These are phyloP conservation scores for Capitulum mitella DNA, from an alignment of 2,888 invertebrate species.

Conservation along the genomic window DNA sequence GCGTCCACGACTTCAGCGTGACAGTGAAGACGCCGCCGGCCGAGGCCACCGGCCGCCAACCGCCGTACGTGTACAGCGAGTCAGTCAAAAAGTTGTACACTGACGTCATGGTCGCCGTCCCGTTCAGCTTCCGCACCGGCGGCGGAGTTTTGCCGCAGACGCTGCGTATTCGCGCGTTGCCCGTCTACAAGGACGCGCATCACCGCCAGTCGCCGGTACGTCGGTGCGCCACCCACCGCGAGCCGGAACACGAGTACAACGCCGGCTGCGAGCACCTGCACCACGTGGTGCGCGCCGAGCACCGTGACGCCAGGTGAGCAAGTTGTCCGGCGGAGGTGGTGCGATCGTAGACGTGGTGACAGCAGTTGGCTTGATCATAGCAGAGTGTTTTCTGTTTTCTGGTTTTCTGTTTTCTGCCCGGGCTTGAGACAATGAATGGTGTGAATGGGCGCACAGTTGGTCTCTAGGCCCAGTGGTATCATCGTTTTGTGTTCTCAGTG, in stretches of 20 bases:
- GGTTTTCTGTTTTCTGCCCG: no score
- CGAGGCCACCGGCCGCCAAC: not conserved
- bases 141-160: not conserved
- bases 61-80: conserved; percentile 27
- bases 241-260: not conserved
- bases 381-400: no score
- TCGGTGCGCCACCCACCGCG: not conserved
- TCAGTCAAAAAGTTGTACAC: conserved; percentile 34
- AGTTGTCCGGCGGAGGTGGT: not conserved
- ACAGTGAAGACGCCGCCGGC: not conserved
- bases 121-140: conserved; percentile 25
- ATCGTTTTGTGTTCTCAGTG: no score
- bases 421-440: no score
- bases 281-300: not conserved
- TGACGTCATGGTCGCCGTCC: conserved; percentile 35
- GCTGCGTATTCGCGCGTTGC: conserved; percentile 2
- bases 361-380: no score
- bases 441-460: no score
- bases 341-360: no score
- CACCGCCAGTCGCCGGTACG: not conserved
- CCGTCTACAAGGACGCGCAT: not conserved
- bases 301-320: not conserved
- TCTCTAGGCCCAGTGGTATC: no score
- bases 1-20: not conserved
- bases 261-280: not conserved